Conservation (phyloP, 2,113 vertebrate species). For the Beaufortia kweichowensis region DNA sequence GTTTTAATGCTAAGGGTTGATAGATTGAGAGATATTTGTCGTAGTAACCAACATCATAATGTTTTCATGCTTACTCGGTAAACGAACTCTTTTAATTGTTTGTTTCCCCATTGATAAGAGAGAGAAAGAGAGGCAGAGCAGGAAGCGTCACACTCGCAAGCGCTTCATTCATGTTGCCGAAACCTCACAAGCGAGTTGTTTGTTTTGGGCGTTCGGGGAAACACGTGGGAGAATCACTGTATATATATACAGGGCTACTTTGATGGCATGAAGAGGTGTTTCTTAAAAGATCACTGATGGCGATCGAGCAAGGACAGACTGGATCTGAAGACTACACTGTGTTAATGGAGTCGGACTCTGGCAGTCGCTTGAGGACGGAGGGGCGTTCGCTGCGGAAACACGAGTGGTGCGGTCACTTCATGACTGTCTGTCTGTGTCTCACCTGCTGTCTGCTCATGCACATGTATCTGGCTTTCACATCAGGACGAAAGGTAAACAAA, state of each 20-base stretch:
- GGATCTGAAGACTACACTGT: neutral
- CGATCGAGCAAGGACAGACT: neutral
- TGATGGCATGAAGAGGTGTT: neutral
- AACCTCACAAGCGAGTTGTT: constrained; percentile 22
- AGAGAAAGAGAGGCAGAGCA: neutral
- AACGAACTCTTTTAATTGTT: too few relatives aligned
- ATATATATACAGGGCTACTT: neutral
- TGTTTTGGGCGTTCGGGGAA: constrained; percentile 42
- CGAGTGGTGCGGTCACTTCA: constrained; percentile 12
- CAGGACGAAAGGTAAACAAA: constrained; percentile 16
- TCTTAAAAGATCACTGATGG: constrained; percentile 1
- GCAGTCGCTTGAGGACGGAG: neutral
- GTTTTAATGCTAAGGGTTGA: too few relatives aligned
- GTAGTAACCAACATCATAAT: too few relatives aligned
- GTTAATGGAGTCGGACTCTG: neutral
- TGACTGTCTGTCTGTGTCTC: neutral
- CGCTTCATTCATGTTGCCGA: neutral
- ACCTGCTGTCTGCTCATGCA: neutral
- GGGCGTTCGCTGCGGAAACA: constrained; percentile 7
- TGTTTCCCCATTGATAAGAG: constrained; percentile 2
- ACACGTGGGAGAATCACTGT: constrained; percentile 33
- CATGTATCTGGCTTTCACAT: neutral
- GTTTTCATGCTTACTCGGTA: too few relatives aligned
- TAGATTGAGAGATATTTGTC: too few relatives aligned
- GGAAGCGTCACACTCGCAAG: neutral